Conservation (phyloP, 53 echinoderm and acorn worm genomes). For the Paracentrotus lividus region DNA sequence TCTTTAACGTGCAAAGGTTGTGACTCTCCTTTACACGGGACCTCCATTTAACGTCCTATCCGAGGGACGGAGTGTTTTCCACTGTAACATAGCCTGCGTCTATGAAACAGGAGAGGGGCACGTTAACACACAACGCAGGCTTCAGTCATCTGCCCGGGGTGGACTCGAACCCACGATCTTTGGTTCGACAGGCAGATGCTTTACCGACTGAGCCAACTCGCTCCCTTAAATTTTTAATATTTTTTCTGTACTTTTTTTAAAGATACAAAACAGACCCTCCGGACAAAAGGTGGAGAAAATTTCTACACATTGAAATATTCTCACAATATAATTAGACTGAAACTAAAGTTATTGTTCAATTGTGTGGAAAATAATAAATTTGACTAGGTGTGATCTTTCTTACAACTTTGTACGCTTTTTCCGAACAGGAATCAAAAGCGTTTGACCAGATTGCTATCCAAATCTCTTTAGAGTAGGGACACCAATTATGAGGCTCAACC, state of each 20-base stretch:
- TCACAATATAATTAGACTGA: not conserved
- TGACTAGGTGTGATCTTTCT: constrained; percentile 13
- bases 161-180: no score
- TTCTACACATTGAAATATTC: not conserved
- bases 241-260: not conserved
- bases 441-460: constrained; percentile 14
- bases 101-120: no score
- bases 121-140: no score
- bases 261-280: not conserved
- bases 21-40: no score
- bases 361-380: not conserved
- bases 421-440: constrained; percentile 44
- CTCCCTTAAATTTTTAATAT: no score
- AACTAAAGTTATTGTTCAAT: not conserved
- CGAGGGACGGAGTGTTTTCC: no score
- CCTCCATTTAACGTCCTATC: no score
- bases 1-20: no score
- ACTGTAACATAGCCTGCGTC: no score
- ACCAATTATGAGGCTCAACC: constrained; percentile 3
- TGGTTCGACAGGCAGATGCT: no score
- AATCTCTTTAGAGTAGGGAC: constrained; percentile 16
- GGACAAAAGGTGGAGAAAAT: constrained; percentile 20
- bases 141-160: no score
- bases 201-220: no score
- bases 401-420: not conserved